Conservation (phyloP, 1,140 invertebrate species). For the Marisa cornuarietis region DNA sequence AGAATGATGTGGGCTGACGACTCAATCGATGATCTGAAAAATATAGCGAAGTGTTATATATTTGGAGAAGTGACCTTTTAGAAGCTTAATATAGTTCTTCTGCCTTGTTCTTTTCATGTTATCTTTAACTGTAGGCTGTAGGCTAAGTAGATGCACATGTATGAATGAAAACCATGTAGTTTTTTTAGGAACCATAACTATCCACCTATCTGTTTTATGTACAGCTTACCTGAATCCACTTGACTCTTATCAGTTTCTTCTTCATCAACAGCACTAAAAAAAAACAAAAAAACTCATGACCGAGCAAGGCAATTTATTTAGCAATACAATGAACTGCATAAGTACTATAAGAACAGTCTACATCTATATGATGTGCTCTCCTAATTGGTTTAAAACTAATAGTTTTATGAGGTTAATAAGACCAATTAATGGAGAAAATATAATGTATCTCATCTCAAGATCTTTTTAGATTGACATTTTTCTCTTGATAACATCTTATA, state of each 20-base stretch:
- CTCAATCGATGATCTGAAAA: conserved; percentile 47
- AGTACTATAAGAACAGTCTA: background rate
- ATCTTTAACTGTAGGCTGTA: background rate
- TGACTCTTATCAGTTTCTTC: conserved; percentile 20
- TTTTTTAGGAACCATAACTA: background rate
- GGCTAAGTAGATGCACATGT: background rate
- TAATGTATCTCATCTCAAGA: background rate
- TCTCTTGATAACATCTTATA: background rate
- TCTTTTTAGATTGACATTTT: background rate
- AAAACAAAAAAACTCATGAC: background rate
- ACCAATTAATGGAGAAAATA: background rate
- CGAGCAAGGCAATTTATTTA: background rate
- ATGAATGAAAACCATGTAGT: background rate
- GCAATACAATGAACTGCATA: background rate
- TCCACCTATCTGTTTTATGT: background rate
- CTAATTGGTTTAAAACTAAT: background rate
- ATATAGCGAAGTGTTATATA: background rate
- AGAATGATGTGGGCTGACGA: conserved; percentile 50
- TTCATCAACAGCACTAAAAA: conserved; percentile 24
- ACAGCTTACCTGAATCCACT: conserved; percentile 17
- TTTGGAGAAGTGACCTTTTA: background rate
- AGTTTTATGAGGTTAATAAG: background rate
- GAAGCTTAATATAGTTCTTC: background rate
- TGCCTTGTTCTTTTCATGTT: background rate
- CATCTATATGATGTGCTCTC: background rate